Evolutionary conservation across 2,113 vertebrate species (phyloP).

Genomic region (Daphoenositta chrysoptera): DNA sequence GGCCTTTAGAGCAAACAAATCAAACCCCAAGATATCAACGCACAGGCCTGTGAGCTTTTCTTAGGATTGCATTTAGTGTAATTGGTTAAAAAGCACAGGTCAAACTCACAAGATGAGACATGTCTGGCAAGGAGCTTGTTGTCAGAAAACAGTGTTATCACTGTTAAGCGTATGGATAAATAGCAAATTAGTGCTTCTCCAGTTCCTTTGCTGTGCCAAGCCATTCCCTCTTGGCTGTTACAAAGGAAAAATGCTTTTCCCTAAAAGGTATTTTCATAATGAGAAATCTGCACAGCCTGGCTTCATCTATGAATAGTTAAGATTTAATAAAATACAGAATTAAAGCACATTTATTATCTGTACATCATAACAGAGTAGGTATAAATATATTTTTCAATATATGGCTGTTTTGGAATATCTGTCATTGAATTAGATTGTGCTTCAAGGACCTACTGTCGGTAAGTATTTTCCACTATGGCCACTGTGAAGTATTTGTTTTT

Average conservation of each 20-base stretch:
- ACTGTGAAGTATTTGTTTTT: neutral
- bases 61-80: neutral
- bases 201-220: neutral
- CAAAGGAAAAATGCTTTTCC: neutral
- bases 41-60: accelerated
- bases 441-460: neutral
- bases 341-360: neutral
- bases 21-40: accelerated
- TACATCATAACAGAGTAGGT: neutral
- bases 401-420: neutral
- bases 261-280: neutral
- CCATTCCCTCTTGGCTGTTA: neutral
- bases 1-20: neutral
- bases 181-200: neutral
- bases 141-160: neutral
- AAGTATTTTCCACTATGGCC: neutral
- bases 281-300: neutral
- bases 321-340: neutral
- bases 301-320: neutral
- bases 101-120: neutral
- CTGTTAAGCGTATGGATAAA: neutral
- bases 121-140: neutral
- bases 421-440: neutral
- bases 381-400: neutral
- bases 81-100: neutral